Conservation (phyloP, 2,113 vertebrate species). For the Nyctibius bracteatus region DNA sequence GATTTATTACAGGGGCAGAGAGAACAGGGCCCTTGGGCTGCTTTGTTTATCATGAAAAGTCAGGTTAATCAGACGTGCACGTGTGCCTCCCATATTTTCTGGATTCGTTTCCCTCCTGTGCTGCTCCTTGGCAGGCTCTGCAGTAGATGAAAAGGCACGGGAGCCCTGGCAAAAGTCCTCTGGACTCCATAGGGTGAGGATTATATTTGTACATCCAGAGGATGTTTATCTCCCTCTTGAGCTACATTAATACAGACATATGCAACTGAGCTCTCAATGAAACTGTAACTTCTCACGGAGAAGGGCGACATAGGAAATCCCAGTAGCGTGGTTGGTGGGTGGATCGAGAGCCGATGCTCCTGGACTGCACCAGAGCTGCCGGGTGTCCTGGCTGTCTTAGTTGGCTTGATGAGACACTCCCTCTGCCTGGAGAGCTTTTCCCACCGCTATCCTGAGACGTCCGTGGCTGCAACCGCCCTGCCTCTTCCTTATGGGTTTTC, state of each 20-base stretch:
- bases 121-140: not conserved
- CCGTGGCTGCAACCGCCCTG: not conserved
- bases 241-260: not conserved
- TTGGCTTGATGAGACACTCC: not conserved
- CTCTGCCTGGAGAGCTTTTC: not conserved
- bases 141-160: not conserved
- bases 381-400: not conserved
- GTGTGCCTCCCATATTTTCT: conserved; percentile 17
- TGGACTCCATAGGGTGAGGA: not conserved
- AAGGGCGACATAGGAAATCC: not conserved
- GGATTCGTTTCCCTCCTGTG: not conserved
- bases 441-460: accelerated
- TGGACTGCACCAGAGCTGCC: accelerated
- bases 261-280: not conserved
- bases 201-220: not conserved
- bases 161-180: not conserved
- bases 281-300: not conserved
- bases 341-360: not conserved
- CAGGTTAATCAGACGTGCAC: not conserved
- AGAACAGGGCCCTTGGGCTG: conserved; percentile 1
- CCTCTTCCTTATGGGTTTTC: not conserved
- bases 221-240: not conserved
- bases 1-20: conserved; percentile 24
- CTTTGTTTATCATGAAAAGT: conserved; percentile 5
- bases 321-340: accelerated